phyloP scores from a whole-genome alignment of 2,113 vertebrate genomes.

The Saccopteryx bilineata region DNA sequence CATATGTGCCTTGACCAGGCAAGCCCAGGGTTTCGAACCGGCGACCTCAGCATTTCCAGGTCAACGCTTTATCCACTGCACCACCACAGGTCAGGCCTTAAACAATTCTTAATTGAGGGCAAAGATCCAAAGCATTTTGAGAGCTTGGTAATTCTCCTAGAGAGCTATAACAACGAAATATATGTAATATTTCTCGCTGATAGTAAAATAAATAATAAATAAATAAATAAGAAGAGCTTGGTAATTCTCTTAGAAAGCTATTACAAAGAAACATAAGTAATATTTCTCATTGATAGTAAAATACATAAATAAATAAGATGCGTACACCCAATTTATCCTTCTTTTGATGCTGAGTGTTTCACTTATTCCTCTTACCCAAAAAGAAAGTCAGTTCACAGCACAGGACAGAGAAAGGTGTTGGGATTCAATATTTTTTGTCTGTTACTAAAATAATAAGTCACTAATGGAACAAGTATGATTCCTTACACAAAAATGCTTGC shows the following conservation, averaged over 20 bases:
- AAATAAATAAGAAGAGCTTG: not conserved
- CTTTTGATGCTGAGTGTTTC: not conserved
- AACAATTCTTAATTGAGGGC: not conserved
- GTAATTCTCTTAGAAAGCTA: too few species aligned
- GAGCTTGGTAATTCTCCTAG: not conserved
- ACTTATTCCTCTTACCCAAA: not conserved
- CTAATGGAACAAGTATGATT: not conserved
- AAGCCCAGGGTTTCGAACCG: too few species aligned
- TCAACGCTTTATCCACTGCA: too few species aligned
- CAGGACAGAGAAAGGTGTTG: not conserved
- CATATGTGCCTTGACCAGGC: too few species aligned
- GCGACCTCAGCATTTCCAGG: too few species aligned
- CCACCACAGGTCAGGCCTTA: too few species aligned
- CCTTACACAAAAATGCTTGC: not conserved
- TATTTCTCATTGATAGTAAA: not conserved
- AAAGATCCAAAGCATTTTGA: not conserved
- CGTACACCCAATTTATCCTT: not conserved
- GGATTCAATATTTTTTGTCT: slow-evolving; percentile 9
- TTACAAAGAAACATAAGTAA: too few species aligned
- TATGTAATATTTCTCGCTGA: not conserved
- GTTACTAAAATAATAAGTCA: slow-evolving; percentile 54
- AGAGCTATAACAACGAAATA: not conserved
- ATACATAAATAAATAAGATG: not conserved
- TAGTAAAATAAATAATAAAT: too few species aligned
- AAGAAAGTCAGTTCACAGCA: not conserved